These are phyloP conservation scores for Hydrocynus forskahlii DNA, from an alignment of 2,797 vertebrate genomes.

Conservation along the genomic window DNA sequence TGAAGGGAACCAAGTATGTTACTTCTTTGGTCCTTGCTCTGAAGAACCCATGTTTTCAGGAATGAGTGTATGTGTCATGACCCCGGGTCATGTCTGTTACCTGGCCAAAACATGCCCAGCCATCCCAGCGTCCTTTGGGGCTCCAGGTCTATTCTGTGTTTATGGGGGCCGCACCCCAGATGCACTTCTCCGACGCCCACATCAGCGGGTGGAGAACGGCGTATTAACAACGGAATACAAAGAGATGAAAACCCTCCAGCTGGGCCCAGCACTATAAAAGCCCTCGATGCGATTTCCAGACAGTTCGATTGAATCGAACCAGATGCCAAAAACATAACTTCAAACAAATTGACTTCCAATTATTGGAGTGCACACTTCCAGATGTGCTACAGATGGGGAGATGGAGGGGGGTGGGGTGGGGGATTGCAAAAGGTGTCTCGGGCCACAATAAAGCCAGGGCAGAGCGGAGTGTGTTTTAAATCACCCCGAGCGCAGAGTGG, in stretches of 20 bases:
- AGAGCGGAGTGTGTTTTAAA: constrained; percentile 57
- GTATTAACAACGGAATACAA: constrained; percentile 70
- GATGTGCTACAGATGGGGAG: constrained; percentile 84
- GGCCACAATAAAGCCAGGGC: constrained; percentile 73
- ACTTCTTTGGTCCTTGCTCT: background rate
- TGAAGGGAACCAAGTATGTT: background rate
- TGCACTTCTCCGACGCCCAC: constrained; percentile 67
- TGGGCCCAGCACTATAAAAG: constrained; percentile 76
- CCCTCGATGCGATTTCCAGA: constrained; percentile 81
- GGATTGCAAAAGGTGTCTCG: constrained; percentile 73
- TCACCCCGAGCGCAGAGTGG: constrained; percentile 40
- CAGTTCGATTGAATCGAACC: constrained; percentile 79
- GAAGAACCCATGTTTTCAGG: background rate
- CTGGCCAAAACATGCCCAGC: constrained; percentile 45
- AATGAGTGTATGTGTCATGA: constrained; percentile 48
- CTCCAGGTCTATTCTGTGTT: constrained; percentile 63
- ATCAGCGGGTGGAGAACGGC: constrained; percentile 64
- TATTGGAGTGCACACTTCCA: constrained; percentile 82
- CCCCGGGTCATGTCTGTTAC: constrained; percentile 59
- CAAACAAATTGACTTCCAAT: constrained; percentile 89
- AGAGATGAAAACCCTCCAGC: constrained; percentile 66
- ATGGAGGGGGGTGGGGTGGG: constrained; percentile 44
- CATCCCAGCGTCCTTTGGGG: constrained; percentile 60
- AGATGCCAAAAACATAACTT: constrained; percentile 86
- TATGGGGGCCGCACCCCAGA: constrained; percentile 74